Conservation (phyloP, 30 jellyfish, hydroid and myxozoan genomes). For the Phacellophora camtschatica region DNA sequence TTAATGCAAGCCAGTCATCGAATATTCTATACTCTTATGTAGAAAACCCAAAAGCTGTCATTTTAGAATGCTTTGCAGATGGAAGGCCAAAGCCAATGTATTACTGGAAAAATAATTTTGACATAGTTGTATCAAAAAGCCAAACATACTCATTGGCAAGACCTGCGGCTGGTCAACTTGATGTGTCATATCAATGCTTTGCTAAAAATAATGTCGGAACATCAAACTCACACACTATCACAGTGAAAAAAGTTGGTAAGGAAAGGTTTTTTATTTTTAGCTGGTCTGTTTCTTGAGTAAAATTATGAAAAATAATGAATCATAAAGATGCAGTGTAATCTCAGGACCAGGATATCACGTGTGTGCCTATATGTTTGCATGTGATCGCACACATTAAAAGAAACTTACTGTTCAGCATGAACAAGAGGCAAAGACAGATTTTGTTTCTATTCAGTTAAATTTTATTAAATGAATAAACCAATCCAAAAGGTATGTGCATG, state of each 20-base stretch:
- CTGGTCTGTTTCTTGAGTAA: no score
- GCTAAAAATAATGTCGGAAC: slow-evolving; percentile 64
- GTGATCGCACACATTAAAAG: no score
- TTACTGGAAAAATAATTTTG: slow-evolving; percentile 59
- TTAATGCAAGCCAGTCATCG: slow-evolving; percentile 53
- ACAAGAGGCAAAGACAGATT: no score
- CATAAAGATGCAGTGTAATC: no score
- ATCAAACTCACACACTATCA: slow-evolving; percentile 35
- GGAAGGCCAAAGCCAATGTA: slow-evolving; percentile 78
- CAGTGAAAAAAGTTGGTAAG: slow-evolving; percentile 62
- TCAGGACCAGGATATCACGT: no score
- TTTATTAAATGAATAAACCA: no score
- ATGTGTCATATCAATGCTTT: slow-evolving; percentile 57
- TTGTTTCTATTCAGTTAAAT: no score
- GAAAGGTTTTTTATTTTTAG: no score
- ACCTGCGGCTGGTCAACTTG: slow-evolving; percentile 62
- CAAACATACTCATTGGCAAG: slow-evolving; percentile 9
- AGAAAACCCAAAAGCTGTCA: slow-evolving; percentile 56
- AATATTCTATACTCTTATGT: slow-evolving; percentile 54
- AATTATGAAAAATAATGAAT: no score
- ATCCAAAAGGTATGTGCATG: no score
- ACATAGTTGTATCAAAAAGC: slow-evolving; percentile 3
- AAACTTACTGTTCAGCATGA: no score
- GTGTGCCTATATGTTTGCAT: no score
- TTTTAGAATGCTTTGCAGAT: slow-evolving; percentile 66